Conservation (phyloP, 2,888 invertebrate species). For the Phoronis australis region DNA sequence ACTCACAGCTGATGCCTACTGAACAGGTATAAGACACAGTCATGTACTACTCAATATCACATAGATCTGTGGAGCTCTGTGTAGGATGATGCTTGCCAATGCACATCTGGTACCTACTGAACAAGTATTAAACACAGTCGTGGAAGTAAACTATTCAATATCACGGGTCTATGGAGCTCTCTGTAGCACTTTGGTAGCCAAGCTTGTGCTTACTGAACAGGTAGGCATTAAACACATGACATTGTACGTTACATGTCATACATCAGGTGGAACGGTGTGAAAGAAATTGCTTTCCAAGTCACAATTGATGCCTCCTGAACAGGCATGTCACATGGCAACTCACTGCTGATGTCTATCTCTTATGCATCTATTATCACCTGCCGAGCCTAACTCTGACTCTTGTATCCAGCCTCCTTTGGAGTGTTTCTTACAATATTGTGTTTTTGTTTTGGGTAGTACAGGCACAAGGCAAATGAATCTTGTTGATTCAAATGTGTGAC, state of each 20-base stretch:
- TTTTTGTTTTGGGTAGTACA: neutral
- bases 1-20: slow-evolving; percentile 63
- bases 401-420: neutral
- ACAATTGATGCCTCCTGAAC: neutral
- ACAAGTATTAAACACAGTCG: slow-evolving; percentile 61
- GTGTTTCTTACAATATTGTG: neutral
- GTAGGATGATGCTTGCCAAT: slow-evolving; percentile 67
- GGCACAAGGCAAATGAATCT: neutral
- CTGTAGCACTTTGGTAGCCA: slow-evolving; percentile 67
- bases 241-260: slow-evolving; percentile 6
- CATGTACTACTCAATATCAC: too few relatives aligned
- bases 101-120: slow-evolving; percentile 63
- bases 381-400: neutral
- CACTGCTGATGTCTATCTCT: neutral
- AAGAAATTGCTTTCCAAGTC: neutral
- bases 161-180: slow-evolving; percentile 74
- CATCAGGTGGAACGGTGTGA: neutral
- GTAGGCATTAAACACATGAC: too few relatives aligned
- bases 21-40: slow-evolving; percentile 62
- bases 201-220: slow-evolving; percentile 66
- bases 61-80: slow-evolving; percentile 72
- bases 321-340: too few relatives aligned
- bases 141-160: too few relatives aligned
- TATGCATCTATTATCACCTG: too few relatives aligned
- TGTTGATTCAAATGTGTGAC: neutral